Base-by-base conservation (phyloP, 2,888 invertebrate species). In the Sthenelais limicola region DNA sequence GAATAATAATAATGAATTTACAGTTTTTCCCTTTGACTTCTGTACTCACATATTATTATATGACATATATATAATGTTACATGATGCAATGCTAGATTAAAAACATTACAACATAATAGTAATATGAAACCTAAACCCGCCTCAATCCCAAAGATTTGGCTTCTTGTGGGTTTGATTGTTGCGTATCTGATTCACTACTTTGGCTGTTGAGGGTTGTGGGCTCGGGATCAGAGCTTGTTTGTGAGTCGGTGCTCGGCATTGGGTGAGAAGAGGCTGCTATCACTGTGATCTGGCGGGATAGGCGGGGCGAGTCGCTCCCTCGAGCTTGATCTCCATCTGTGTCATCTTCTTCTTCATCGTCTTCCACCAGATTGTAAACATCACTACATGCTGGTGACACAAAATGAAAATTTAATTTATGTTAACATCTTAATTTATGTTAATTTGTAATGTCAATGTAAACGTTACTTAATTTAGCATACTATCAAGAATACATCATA, bases 371-470 rank as follows among this genome's bases (percentile, higher is more conserved):
- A 32, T 70, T 70, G 18, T 52, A 54, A 15, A 70, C 70, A 26
- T 70, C 70, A 38, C 70, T 70, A 33, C 70, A 70, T 3, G 70
- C 70, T 54, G 47, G 21, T 28, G n/a, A n/a, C n/a, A n/a, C n/a
- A n/a, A n/a, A n/a, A n/a, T n/a, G n/a, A n/a, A n/a, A n/a, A 9
- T 43, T 9, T 43, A 18, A 43, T 9, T 18, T 18, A 43, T 54
- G 18, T 18, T 56, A 56, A 56, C 12, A 28, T 9, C 30, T 26
- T 5, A 54, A 28, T 9, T 28, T 30, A 54, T 54, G 30, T 26
- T 12, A 15, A 26, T n/a, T n/a, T n/a, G n/a, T n/a, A 54, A 54
- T 24, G n/a, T 28, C 21, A 52, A 52, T 9, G 15, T 5, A 3
- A 52, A 24, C 26, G 15, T 2, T 4, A 43, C 43, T 43, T 43